Conservation (phyloP, 2,888 invertebrate genomes). For the Rosalia funebris region DNA sequence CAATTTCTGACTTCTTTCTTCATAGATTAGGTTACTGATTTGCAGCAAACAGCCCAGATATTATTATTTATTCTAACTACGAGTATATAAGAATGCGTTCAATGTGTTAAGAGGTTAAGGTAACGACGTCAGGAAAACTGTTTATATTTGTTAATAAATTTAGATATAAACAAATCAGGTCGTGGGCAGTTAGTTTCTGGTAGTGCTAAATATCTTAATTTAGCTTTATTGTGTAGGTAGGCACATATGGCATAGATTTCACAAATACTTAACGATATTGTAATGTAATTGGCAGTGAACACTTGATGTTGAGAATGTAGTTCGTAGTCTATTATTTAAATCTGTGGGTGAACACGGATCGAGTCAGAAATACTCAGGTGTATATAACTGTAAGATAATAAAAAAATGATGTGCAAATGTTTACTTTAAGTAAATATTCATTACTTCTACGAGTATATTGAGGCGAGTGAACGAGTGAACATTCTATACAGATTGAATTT, state of each 20-base stretch:
- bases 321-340: background rate
- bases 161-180: background rate
- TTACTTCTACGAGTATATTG: no score
- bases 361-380: background rate
- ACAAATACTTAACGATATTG: background rate
- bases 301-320: background rate
- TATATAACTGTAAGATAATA: background rate
- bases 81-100: no score
- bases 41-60: no score
- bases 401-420: no score
- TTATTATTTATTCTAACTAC: no score
- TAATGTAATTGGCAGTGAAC: background rate
- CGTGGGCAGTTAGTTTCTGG: background rate
- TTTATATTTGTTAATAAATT: background rate
- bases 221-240: slow-evolving; percentile 4
- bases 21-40: no score
- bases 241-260: slow-evolving; percentile 8
- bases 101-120: no score
- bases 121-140: no score
- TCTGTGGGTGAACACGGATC: background rate
- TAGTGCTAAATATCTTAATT: background rate
- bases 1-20: no score
- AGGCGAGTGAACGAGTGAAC: no score
- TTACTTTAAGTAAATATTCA: no score
- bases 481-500: no score